Evolutionary conservation across 2,888 invertebrate genomes (phyloP).

Genomic region (Ornithoptera alexandrae): DNA sequence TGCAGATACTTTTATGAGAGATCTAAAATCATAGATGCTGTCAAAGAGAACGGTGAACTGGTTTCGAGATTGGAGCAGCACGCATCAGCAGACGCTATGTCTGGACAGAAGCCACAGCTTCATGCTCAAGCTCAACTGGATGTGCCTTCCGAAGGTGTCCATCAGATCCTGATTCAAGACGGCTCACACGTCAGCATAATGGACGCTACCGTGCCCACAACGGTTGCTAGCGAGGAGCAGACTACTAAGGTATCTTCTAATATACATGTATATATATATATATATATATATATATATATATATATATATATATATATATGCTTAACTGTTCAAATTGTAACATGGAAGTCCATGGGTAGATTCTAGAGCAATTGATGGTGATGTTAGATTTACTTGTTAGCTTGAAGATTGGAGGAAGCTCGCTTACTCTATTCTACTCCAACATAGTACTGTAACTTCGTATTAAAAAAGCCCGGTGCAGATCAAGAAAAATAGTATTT

Average conservation of each 20-base stretch:
- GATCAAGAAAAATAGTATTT: no score
- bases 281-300: no score
- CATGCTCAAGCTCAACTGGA: conserved; percentile 78
- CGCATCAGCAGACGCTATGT: conserved; percentile 57
- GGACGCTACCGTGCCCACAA: conserved; percentile 50
- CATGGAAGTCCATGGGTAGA: no score
- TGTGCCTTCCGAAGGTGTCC: conserved; percentile 78
- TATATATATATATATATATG: not conserved
- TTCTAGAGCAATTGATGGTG: no score
- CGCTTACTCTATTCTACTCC: no score
- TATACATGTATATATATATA: not conserved
- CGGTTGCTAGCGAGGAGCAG: conserved; percentile 56
- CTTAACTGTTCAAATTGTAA: not conserved
- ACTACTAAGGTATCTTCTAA: conserved; percentile 59
- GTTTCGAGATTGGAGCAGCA: conserved; percentile 68
- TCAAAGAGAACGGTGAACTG: conserved; percentile 64
- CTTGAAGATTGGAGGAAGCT: no score
- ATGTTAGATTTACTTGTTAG: no score
- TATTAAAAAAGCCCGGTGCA: no score
- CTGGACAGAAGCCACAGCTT: conserved; percentile 65
- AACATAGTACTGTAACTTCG: no score
- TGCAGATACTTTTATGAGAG: not conserved
- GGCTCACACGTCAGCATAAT: conserved; percentile 59
- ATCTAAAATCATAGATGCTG: conserved; percentile 50
- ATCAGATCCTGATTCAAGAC: conserved; percentile 73